Conservation (phyloP, 2,888 invertebrate genomes). For the Rotaria socialis region DNA sequence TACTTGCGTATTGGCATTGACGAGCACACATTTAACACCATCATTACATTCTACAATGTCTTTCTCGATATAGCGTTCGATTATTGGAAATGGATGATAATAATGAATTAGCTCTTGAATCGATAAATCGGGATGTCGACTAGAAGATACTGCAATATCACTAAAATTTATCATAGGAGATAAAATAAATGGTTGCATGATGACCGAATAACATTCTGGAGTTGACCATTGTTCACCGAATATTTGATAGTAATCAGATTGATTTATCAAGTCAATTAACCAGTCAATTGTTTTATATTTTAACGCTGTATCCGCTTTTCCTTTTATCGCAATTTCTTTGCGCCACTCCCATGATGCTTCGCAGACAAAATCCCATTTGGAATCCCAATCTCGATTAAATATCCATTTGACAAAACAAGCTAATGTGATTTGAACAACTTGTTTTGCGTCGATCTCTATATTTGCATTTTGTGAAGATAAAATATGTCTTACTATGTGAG, state of each 20-base stretch:
- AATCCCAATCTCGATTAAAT: neutral
- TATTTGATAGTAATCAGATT: neutral
- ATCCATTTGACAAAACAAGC: neutral
- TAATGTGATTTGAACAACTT: constrained; percentile 17
- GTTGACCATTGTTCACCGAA: constrained; percentile 37
- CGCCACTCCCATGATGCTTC: constrained; percentile 34
- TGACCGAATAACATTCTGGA: constrained; percentile 37
- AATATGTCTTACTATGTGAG: neutral
- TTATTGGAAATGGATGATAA: constrained; percentile 41
- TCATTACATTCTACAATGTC: neutral
- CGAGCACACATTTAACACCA: neutral
- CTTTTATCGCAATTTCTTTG: constrained; percentile 39
- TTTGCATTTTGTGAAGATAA: neutral
- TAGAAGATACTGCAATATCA: constrained; percentile 11
- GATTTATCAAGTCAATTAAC: constrained; percentile 10
- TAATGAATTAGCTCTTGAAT: constrained; percentile 24
- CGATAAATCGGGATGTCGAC: neutral
- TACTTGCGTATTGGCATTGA: constrained; percentile 33
- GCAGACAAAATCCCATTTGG: constrained; percentile 27
- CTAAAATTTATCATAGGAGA: constrained; percentile 42
- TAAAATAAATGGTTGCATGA: constrained; percentile 41
- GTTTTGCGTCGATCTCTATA: constrained; percentile 28
- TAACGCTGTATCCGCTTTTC: neutral
- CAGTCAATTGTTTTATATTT: constrained; percentile 21
- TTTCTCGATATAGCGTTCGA: constrained; percentile 30